Conservation (phyloP, 2,888 invertebrate genomes). For the Cheilosia grossa region DNA sequence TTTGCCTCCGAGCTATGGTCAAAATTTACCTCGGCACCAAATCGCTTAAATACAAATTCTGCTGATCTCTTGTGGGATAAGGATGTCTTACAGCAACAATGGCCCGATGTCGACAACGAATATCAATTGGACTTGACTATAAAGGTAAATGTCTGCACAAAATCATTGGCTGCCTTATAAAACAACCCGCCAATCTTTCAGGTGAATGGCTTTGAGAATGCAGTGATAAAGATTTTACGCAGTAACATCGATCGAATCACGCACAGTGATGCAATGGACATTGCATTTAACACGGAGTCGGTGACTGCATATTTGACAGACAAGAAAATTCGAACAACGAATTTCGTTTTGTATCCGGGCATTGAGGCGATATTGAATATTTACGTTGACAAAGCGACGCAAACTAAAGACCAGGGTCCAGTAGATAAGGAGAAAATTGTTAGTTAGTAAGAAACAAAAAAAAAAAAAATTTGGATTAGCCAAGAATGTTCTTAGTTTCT, state of each 20-base stretch:
- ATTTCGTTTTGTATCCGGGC: constrained; percentile 82
- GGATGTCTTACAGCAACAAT: constrained; percentile 89
- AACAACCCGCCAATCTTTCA: constrained; percentile 76
- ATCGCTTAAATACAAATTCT: constrained; percentile 84
- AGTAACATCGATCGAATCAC: constrained; percentile 84
- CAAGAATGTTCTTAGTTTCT: constrained; percentile 4
- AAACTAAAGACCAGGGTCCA: constrained; percentile 71
- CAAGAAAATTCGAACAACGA: constrained; percentile 81
- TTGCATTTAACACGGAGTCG: constrained; percentile 84
- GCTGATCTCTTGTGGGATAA: constrained; percentile 87
- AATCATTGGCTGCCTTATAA: neutral
- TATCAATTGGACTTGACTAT: constrained; percentile 88
- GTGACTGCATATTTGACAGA: constrained; percentile 81
- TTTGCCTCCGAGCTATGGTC: constrained; percentile 96
- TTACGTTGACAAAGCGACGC: constrained; percentile 79
- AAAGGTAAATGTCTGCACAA: constrained; percentile 83
- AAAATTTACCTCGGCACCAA: constrained; percentile 88
- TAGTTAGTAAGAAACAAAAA: constrained; percentile 17
- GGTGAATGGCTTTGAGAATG: constrained; percentile 84
- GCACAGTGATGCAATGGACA: constrained; percentile 84
- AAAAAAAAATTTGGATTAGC: constrained; percentile 5
- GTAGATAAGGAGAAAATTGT: constrained; percentile 29
- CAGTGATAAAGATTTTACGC: constrained; percentile 84
- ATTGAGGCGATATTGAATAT: constrained; percentile 83
- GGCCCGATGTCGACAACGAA: constrained; percentile 90